phyloP scores from a whole-genome alignment of 2,113 vertebrate genomes.

The Microcebus jonahi region DNA sequence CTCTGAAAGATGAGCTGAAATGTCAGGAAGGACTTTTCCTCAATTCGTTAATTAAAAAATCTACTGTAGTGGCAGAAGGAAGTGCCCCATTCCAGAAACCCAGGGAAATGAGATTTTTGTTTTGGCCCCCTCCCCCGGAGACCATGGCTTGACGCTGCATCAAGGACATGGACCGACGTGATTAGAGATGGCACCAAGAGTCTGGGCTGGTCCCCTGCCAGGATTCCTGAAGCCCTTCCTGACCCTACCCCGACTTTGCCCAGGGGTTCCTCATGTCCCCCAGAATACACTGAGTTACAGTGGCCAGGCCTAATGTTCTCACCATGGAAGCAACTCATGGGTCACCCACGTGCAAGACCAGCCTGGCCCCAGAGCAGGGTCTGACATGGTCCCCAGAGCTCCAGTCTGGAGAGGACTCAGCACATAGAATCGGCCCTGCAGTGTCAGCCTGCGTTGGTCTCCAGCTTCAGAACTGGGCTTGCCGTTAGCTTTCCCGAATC shows the following conservation, averaged over 20 bases:
- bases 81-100: neutral
- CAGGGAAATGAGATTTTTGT: neutral
- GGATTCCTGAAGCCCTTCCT: neutral
- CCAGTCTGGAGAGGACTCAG: neutral
- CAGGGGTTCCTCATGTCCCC: neutral
- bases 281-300: neutral
- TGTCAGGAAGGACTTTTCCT: neutral
- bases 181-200: neutral
- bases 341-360: neutral
- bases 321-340: neutral
- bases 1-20: neutral
- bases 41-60: neutral
- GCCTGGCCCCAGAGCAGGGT: neutral
- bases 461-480: neutral
- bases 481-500: neutral
- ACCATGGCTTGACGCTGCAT: neutral
- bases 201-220: neutral
- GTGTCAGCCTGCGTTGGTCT: neutral
- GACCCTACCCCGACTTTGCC: neutral
- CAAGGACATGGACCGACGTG: neutral
- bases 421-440: neutral
- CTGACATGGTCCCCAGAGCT: neutral
- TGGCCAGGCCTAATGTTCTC: neutral
- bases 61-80: neutral
- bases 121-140: no score